Percentiles rank a stretch among this genome's conserved stretches.
Evolutionary conservation across 2,797 vertebrate genomes (phyloP).

Genomic region (Siniperca scherzeri): DNA sequence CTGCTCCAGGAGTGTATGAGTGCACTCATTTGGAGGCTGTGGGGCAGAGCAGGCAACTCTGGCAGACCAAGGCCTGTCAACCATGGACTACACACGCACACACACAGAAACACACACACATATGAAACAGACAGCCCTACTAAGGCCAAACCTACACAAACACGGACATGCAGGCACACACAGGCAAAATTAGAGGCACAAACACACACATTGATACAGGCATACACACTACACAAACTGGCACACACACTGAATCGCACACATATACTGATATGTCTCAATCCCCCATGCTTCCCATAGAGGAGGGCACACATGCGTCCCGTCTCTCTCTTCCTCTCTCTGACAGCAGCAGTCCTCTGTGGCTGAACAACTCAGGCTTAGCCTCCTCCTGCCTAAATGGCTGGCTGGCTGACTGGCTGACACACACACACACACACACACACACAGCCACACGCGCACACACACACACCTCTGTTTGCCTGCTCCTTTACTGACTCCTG

Average conservation of each 20-base stretch:
- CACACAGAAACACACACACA: constrained; percentile 10
- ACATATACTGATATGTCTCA: not conserved
- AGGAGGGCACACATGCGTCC: constrained; percentile 32
- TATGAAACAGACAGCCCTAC: not conserved
- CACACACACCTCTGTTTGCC: constrained; percentile 46
- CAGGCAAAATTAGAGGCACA: not conserved
- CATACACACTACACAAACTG: not conserved
- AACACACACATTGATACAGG: constrained; percentile 8
- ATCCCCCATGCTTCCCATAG: not conserved
- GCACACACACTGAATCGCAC: not conserved
- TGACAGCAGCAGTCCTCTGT: constrained; percentile 67
- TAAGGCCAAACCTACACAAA: constrained; percentile 12
- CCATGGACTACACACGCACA: constrained; percentile 35
- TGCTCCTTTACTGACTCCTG: constrained; percentile 52
- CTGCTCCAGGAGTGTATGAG: constrained; percentile 68
- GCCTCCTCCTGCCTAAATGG: constrained; percentile 62
- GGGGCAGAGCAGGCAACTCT: constrained; percentile 58
- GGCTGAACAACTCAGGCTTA: constrained; percentile 60
- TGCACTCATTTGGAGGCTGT: constrained; percentile 71
- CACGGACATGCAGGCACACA: not conserved
- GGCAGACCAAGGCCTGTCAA: constrained; percentile 41
- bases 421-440: constrained; percentile 27
- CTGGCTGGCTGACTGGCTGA: constrained; percentile 69
- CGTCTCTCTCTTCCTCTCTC: constrained; percentile 39
- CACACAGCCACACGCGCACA: constrained; percentile 34